Percentiles rank a stretch among this genome's conserved stretches.
phyloP scores from a whole-genome alignment of 2,797 vertebrate genomes.

The Denticeps clupeoides region DNA sequence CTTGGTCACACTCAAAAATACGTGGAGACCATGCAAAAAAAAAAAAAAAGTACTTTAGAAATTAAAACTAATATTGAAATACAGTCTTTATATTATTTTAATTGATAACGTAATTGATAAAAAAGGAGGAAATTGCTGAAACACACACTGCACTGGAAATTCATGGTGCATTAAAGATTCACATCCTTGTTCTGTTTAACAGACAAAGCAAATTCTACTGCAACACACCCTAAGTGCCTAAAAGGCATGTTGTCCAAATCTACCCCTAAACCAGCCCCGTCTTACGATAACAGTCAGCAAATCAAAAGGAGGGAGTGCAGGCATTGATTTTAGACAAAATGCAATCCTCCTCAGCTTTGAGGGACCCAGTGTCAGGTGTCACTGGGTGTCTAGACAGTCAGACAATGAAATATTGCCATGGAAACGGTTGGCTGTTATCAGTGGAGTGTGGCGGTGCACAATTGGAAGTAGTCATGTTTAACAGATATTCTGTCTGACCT shows the following conservation, averaged over 20 bases:
- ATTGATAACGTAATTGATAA: not conserved
- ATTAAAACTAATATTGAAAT: too few relatives aligned
- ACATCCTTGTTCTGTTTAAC: not conserved
- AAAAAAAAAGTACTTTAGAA: too few relatives aligned
- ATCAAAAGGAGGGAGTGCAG: slow-evolving; percentile 23
- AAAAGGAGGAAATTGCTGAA: not conserved
- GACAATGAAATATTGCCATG: slow-evolving; percentile 34
- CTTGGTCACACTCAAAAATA: too few relatives aligned
- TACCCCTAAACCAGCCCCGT: not conserved
- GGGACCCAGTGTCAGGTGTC: slow-evolving; percentile 32
- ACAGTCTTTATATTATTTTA: slow-evolving; percentile 21
- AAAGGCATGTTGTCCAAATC: not conserved
- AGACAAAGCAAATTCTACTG: not conserved
- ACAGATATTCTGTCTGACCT: slow-evolving; percentile 24
- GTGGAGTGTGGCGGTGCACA: slow-evolving; percentile 27
- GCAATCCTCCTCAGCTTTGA: slow-evolving; percentile 19
- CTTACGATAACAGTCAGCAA: slow-evolving; percentile 23
- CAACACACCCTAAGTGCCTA: not conserved
- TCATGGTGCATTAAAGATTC: not conserved
- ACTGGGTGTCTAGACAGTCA: slow-evolving; percentile 27
- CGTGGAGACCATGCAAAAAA: too few relatives aligned
- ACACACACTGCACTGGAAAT: not conserved
- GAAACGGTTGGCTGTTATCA: slow-evolving; percentile 33
- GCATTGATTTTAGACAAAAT: slow-evolving; percentile 38
- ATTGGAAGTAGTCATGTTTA: slow-evolving; percentile 28